A percentile compares a stretch with the other conserved stretches of the same genome.
Evolutionary conservation across 2,113 vertebrate genomes (phyloP).

Genomic region (Chlorocebus sabaeus): DNA sequence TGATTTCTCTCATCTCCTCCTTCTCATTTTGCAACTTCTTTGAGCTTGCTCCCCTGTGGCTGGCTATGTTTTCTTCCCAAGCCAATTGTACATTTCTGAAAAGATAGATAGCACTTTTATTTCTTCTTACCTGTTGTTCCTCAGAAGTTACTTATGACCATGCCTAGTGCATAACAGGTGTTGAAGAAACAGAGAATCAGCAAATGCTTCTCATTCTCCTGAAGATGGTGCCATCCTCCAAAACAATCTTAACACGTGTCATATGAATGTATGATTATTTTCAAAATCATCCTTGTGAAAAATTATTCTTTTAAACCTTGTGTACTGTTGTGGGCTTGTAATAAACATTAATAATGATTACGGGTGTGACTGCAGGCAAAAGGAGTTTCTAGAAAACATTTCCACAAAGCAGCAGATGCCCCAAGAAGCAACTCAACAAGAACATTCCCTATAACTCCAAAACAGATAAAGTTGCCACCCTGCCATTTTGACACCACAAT

Average conservation of each 20-base stretch:
- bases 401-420: not conserved
- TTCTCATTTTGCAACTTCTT: slow-evolving; percentile 35
- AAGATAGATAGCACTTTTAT: not conserved
- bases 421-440: not conserved
- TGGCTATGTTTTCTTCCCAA: not conserved
- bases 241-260: not conserved
- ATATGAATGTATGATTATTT: not conserved
- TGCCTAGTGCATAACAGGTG: not conserved
- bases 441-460: not conserved
- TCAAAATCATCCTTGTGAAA: not conserved
- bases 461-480: not conserved
- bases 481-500: not conserved
- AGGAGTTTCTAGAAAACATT: not conserved
- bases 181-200: not conserved
- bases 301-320: not conserved
- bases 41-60: not conserved
- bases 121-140: not conserved
- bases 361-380: not conserved
- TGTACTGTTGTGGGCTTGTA: not conserved
- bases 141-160: not conserved
- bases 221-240: slow-evolving; percentile 10
- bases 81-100: not conserved
- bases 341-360: not conserved
- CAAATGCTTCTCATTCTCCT: not conserved
- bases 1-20: not conserved